Evolutionary conservation across 2,888 invertebrate species (phyloP).

Genomic region (Zele albiditarsus): DNA sequence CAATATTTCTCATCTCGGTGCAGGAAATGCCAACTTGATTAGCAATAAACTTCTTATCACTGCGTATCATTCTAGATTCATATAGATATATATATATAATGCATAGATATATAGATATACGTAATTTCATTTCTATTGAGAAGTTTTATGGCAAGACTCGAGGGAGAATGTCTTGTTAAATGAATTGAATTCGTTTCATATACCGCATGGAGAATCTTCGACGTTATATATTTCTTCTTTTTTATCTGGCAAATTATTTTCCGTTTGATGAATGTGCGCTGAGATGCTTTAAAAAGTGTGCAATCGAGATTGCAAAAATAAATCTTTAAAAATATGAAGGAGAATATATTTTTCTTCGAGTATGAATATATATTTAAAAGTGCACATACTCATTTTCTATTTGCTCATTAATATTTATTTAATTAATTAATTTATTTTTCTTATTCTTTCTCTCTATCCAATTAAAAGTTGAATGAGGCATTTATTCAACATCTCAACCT

Average conservation of each 20-base stretch:
- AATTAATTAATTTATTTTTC: background rate
- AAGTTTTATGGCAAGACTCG: background rate
- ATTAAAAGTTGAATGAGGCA: background rate
- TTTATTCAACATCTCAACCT: background rate
- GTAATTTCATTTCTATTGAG: background rate
- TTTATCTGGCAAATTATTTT: constrained; percentile 1
- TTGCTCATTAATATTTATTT: background rate
- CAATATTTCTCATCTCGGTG: background rate
- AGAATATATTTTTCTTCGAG: background rate
- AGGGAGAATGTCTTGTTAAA: constrained; percentile 1
- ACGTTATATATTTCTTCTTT: background rate
- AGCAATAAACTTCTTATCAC: constrained; percentile 22
- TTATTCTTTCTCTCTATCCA: background rate
- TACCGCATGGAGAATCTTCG: background rate
- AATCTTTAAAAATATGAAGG: background rate
- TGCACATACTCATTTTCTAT: background rate
- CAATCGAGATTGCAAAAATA: background rate
- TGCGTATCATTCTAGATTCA: background rate
- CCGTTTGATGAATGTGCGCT: background rate
- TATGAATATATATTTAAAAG: no score
- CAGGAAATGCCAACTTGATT: constrained; percentile 13
- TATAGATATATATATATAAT: background rate
- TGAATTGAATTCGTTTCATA: constrained; percentile 21
- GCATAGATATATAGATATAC: background rate
- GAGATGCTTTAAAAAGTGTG: background rate